These are phyloP conservation scores for Colossoma macropomum DNA, from an alignment of 2,113 vertebrate species.

Conservation along the genomic window DNA sequence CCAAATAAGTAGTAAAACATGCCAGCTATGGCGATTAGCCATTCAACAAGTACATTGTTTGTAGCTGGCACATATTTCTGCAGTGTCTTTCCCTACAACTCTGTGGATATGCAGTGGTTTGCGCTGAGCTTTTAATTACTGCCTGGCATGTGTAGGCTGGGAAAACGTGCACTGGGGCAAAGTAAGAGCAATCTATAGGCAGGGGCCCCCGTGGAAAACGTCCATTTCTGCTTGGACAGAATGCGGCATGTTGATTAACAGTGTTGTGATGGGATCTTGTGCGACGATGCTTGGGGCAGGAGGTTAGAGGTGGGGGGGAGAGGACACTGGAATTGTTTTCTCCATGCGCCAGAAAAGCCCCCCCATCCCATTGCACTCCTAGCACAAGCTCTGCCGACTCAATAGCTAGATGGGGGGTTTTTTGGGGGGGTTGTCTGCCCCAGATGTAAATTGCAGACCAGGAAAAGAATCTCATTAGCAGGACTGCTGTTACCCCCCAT, in stretches of 20 bases:
- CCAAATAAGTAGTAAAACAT: slow-evolving; percentile 6
- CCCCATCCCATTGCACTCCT: slow-evolving; percentile 53
- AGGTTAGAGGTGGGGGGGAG: slow-evolving; percentile 54
- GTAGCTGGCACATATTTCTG: background rate
- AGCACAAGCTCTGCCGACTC: slow-evolving; percentile 75
- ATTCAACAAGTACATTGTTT: background rate
- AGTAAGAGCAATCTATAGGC: slow-evolving; percentile 60
- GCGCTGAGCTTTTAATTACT: slow-evolving; percentile 20
- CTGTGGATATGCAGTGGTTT: background rate
- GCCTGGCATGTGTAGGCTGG: slow-evolving; percentile 41
- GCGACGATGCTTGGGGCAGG: slow-evolving; percentile 68
- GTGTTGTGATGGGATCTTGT: slow-evolving; percentile 72
- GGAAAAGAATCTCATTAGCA: slow-evolving; percentile 87
- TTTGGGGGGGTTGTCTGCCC: slow-evolving; percentile 78
- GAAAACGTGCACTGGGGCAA: slow-evolving; percentile 35
- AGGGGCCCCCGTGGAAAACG: slow-evolving; percentile 64
- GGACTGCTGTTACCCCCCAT: slow-evolving; percentile 76
- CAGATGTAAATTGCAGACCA: slow-evolving; percentile 87
- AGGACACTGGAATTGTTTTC: slow-evolving; percentile 77
- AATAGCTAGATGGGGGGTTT: slow-evolving; percentile 80
- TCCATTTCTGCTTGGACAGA: slow-evolving; percentile 69
- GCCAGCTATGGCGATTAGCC: background rate
- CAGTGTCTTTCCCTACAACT: background rate
- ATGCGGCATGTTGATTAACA: slow-evolving; percentile 77
- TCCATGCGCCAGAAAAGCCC: slow-evolving; percentile 67